Percentiles rank a stretch among this genome's conserved stretches.
Conservation (phyloP, 2,797 vertebrate species). For the Cheirogaleus major region DNA sequence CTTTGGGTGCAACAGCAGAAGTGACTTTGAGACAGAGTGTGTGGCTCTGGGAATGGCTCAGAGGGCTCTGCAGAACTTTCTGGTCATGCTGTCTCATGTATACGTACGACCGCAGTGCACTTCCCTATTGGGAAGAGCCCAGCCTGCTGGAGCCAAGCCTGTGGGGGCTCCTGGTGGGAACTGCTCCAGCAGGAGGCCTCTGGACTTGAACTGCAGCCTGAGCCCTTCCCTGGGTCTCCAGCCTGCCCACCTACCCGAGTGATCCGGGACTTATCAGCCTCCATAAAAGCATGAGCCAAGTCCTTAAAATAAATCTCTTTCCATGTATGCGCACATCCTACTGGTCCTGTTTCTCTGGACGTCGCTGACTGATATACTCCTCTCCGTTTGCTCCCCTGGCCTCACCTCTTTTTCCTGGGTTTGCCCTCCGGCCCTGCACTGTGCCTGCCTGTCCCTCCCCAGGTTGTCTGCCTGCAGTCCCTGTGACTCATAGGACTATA, state of each 20-base stretch:
- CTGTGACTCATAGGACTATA: conserved; percentile 67
- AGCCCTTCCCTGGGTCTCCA: not conserved
- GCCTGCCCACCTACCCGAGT: not conserved
- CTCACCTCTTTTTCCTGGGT: not conserved
- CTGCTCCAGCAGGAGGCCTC: not conserved
- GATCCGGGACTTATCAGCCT: not conserved
- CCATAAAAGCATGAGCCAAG: not conserved
- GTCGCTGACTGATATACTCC: not conserved
- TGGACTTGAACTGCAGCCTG: not conserved
- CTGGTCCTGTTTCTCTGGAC: not conserved
- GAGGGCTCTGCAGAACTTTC: not conserved
- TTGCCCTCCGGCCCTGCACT: not conserved
- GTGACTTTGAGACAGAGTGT: not conserved
- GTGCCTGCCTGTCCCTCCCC: not conserved
- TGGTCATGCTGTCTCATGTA: not conserved
- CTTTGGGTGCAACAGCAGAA: not conserved
- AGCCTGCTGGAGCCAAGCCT: not conserved
- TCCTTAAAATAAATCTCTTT: conserved; percentile 17
- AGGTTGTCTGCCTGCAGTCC: not conserved
- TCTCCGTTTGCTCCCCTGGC: not conserved
- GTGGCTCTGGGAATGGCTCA: not conserved
- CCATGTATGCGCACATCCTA: not conserved
- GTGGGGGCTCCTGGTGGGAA: no score
- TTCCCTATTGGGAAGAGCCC: not conserved
- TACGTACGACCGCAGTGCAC: not conserved